Conservation (phyloP, 2,113 vertebrate genomes). For the Colaptes auratus region DNA sequence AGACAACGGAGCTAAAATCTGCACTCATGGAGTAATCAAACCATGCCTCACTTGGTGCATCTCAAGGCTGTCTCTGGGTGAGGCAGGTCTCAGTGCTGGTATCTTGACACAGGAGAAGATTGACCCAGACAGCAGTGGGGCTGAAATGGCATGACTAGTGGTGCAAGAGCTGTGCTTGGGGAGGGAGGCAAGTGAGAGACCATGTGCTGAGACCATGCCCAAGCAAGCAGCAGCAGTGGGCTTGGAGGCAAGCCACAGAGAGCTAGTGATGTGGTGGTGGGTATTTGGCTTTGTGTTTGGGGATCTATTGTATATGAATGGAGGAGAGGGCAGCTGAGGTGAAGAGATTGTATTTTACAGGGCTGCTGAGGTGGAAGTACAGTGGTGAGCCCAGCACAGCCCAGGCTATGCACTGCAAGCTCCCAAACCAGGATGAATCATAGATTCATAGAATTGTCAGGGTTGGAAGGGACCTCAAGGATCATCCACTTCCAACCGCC, state of each 20-base stretch:
- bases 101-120: background rate
- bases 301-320: background rate
- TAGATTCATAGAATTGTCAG: too few species aligned
- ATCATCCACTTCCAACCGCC: too few species aligned
- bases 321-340: background rate
- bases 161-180: background rate
- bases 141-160: background rate
- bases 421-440: background rate
- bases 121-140: background rate
- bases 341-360: background rate
- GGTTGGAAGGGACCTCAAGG: too few species aligned
- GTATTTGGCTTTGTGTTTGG: background rate
- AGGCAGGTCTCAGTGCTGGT: background rate
- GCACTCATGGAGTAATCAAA: background rate
- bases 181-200: background rate
- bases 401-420: too few species aligned
- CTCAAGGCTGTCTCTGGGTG: background rate
- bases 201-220: rapidly evolving
- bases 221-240: background rate
- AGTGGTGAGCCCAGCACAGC: background rate
- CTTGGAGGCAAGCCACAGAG: background rate
- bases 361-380: background rate
- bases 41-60: background rate
- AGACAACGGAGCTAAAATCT: background rate
- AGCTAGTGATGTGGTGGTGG: background rate